These are phyloP conservation scores for Cheilosia variabilis DNA, from an alignment of 2,888 invertebrate genomes.

Conservation along the genomic window DNA sequence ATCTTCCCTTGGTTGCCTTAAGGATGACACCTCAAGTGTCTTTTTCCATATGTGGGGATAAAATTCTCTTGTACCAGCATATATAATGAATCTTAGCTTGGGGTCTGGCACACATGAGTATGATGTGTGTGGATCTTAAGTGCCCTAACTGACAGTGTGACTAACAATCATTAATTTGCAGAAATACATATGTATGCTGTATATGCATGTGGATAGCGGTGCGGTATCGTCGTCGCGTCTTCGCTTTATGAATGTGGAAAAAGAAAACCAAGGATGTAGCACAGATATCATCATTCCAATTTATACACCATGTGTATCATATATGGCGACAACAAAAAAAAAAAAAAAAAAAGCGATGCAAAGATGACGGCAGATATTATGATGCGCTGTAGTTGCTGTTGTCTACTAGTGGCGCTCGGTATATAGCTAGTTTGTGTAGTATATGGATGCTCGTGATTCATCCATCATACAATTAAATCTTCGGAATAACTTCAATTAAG, in stretches of 20 bases:
- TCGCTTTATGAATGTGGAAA: conserved; percentile 4
- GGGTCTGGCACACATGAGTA: conserved; percentile 46
- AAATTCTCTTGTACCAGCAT: conserved; percentile 22
- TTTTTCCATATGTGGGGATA: conserved; percentile 69
- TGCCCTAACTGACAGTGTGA: conserved; percentile 75
- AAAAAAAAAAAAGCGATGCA: conserved; percentile 36
- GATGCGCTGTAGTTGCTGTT: conserved; percentile 3
- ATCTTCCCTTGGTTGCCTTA: conserved; percentile 42
- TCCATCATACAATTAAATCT: conserved; percentile 75
- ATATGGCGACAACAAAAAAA: background rate
- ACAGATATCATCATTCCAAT: conserved; percentile 63
- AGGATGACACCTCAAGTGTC: conserved; percentile 74
- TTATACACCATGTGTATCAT: conserved; percentile 34
- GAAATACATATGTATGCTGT: conserved; percentile 43
- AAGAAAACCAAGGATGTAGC: conserved; percentile 57
- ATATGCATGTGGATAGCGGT: background rate
- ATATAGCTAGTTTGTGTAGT: conserved; percentile 16
- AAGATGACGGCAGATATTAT: conserved; percentile 59
- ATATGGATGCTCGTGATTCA: conserved; percentile 65
- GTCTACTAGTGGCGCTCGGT: conserved; percentile 20
- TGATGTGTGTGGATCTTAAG: conserved; percentile 69
- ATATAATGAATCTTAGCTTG: conserved; percentile 64
- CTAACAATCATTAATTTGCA: conserved; percentile 76
- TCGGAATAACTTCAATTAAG: conserved; percentile 75
- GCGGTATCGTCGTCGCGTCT: background rate